Conservation (phyloP, 2,797 vertebrate species). For the Helicolenus hilgendorfi region DNA sequence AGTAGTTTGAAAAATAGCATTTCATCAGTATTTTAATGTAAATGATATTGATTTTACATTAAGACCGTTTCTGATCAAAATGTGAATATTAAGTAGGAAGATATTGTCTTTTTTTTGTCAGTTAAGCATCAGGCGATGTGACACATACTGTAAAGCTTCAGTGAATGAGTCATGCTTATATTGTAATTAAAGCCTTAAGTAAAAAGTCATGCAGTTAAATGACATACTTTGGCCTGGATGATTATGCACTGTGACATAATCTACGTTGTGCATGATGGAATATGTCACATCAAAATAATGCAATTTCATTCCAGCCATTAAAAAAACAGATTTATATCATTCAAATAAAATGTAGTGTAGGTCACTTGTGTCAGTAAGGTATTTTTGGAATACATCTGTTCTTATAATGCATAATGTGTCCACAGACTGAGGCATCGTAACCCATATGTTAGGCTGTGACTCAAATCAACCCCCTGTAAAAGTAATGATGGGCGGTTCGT, state of each 20-base stretch:
- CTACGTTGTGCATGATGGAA: neutral
- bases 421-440: conserved; percentile 43
- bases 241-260: neutral
- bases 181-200: neutral
- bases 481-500: conserved; percentile 79
- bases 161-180: neutral
- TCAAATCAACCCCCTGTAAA: conserved; percentile 79
- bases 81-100: neutral
- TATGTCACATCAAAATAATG: neutral
- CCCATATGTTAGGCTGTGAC: conserved; percentile 71
- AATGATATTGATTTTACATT: neutral
- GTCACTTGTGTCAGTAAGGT: neutral
- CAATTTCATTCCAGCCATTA: neutral
- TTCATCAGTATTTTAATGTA: neutral
- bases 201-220: neutral
- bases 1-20: neutral
- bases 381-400: conserved; percentile 45
- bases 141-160: neutral
- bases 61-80: neutral
- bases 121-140: neutral
- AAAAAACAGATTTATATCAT: neutral
- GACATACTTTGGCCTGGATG: neutral
- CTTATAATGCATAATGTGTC: conserved; percentile 34
- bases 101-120: neutral
- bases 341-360: neutral